Conservation (phyloP, 1,140 invertebrate genomes). For the Cotesia typhae region DNA sequence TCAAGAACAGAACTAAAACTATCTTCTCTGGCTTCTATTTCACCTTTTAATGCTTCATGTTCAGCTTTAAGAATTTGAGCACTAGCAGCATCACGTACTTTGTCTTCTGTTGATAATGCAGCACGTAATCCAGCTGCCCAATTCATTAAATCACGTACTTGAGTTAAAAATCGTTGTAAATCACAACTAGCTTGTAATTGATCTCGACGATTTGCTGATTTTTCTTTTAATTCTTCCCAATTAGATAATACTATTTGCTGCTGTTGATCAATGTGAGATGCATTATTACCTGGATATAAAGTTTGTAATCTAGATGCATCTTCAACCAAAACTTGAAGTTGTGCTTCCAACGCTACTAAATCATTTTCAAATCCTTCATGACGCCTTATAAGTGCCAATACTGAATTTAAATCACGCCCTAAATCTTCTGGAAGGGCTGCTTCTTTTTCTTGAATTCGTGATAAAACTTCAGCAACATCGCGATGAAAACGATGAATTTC, state of each 20-base stretch:
- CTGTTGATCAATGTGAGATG: conserved; percentile 85
- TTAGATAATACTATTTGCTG: conserved; percentile 84
- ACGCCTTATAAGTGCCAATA: conserved; percentile 81
- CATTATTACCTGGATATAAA: conserved; percentile 92
- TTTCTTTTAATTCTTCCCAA: conserved; percentile 88
- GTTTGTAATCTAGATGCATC: conserved; percentile 88
- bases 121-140: conserved; percentile 85
- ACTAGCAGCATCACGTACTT: conserved; percentile 84
- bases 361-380: conserved; percentile 97
- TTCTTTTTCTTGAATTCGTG: conserved; percentile 89
- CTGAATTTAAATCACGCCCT: conserved; percentile 88
- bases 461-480: conserved; percentile 92
- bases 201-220: conserved; percentile 79
- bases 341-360: conserved; percentile 90
- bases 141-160: conserved; percentile 83
- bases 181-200: conserved; percentile 88
- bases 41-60: conserved; percentile 90
- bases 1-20: conserved; percentile 83
- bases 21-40: conserved; percentile 93
- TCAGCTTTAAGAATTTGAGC: conserved; percentile 89
- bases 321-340: conserved; percentile 90
- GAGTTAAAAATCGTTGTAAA: conserved; percentile 85
- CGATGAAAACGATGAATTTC: conserved; percentile 97
- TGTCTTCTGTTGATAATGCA: conserved; percentile 83
- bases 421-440: conserved; percentile 84